Conservation (phyloP, 2,797 vertebrate species). For the Antrozous pallidus region DNA sequence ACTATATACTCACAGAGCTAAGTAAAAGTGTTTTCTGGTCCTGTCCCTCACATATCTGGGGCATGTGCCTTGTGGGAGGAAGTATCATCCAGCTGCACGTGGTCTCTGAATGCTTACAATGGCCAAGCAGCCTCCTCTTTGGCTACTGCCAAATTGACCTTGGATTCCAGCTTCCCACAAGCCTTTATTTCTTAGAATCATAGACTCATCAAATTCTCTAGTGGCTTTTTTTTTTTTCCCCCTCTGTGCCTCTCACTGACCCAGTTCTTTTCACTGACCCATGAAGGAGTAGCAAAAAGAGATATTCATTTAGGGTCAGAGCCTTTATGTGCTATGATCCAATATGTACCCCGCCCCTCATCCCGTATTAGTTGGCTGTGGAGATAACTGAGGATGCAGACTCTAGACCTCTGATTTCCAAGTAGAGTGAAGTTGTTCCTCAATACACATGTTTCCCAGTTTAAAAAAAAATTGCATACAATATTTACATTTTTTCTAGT, state of each 20-base stretch:
- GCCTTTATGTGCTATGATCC: not conserved
- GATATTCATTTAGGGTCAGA: not conserved
- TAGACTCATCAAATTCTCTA: conserved; percentile 68
- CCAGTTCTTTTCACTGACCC: conserved; percentile 48
- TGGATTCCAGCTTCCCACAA: conserved; percentile 65
- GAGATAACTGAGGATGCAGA: not conserved
- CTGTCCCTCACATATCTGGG: not conserved
- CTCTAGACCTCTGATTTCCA: conserved; percentile 9
- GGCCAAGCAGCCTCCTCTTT: conserved; percentile 40
- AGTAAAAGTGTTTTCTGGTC: not conserved
- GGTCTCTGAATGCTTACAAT: conserved; percentile 22
- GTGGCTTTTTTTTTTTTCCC: not conserved
- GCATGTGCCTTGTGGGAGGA: conserved; percentile 41
- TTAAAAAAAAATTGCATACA: conserved; percentile 44
- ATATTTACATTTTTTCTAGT: conserved; percentile 67
- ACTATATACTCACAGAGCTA: not conserved
- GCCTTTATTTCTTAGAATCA: conserved; percentile 70
- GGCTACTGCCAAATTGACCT: conserved; percentile 38
- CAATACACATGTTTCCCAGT: conserved; percentile 28
- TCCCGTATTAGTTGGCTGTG: not conserved
- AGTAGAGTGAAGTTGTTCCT: not conserved
- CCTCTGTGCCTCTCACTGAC: conserved; percentile 45
- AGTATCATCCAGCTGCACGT: not conserved
- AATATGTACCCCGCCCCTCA: not conserved
- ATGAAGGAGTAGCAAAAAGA: conserved; percentile 30